Evolutionary conservation across 2,113 vertebrate genomes (phyloP).

Genomic region (Natator depressus): DNA sequence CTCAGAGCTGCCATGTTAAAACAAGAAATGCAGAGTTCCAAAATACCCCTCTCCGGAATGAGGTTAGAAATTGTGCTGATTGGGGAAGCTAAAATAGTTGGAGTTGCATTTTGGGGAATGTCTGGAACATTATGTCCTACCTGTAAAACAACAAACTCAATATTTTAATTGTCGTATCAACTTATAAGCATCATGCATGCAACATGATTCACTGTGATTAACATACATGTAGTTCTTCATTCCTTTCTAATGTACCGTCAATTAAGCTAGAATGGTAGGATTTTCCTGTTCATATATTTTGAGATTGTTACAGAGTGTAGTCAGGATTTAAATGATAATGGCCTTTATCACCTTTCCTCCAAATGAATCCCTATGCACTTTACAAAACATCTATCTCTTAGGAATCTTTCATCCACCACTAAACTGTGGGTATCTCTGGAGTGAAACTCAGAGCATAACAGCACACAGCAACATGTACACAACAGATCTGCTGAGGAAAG

Average conservation of each 20-base stretch:
- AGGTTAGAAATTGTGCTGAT: not conserved
- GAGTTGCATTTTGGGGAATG: rapidly evolving
- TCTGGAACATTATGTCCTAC: rapidly evolving
- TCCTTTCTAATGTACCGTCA: not conserved
- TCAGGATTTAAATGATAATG: not conserved
- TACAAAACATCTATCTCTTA: not conserved
- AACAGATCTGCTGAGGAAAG: not conserved
- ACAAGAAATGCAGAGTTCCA: not conserved
- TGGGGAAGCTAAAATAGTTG: not conserved
- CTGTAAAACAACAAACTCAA: rapidly evolving
- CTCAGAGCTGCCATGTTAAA: conserved; percentile 65
- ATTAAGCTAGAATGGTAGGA: not conserved
- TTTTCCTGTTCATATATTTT: not conserved
- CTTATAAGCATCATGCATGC: not conserved
- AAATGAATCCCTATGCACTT: not conserved
- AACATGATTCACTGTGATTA: not conserved
- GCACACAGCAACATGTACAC: not conserved
- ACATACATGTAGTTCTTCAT: not conserved
- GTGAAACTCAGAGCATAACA: not conserved
- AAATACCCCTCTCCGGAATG: not conserved
- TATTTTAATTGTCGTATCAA: not conserved
- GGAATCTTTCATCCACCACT: not conserved
- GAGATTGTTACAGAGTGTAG: not conserved
- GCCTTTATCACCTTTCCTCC: not conserved
- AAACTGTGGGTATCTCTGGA: not conserved